These are phyloP conservation scores for Illadopsis cleaveri DNA, from an alignment of 2,113 vertebrate genomes.

Conservation along the genomic window DNA sequence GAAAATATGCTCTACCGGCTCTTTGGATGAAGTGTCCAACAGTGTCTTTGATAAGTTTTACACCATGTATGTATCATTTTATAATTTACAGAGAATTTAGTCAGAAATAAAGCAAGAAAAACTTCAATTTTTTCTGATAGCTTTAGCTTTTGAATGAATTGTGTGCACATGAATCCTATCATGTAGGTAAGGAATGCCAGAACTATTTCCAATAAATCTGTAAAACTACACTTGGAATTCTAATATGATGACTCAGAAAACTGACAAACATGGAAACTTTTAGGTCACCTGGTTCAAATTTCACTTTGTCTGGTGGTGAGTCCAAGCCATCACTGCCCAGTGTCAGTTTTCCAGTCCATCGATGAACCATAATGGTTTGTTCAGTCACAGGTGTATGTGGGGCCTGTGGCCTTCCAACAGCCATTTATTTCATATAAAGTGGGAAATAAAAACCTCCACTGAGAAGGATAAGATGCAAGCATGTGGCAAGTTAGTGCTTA, in stretches of 20 bases:
- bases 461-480: neutral
- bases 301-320: neutral
- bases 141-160: neutral
- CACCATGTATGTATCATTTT: neutral
- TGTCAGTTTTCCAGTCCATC: neutral
- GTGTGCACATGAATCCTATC: neutral
- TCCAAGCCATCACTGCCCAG: neutral
- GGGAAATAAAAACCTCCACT: neutral
- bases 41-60: neutral
- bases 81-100: neutral
- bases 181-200: neutral
- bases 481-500: neutral
- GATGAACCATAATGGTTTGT: neutral
- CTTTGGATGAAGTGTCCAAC: neutral
- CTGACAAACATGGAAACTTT: neutral
- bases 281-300: neutral
- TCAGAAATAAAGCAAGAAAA: neutral
- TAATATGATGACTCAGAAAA: neutral
- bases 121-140: neutral
- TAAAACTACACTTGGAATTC: neutral
- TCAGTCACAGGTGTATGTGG: too few species aligned
- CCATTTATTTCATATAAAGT: neutral
- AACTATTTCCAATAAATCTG: neutral
- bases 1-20: neutral
- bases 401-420: neutral